Base-by-base conservation (phyloP, 2,113 vertebrate genomes). In the Pipa parva region DNA sequence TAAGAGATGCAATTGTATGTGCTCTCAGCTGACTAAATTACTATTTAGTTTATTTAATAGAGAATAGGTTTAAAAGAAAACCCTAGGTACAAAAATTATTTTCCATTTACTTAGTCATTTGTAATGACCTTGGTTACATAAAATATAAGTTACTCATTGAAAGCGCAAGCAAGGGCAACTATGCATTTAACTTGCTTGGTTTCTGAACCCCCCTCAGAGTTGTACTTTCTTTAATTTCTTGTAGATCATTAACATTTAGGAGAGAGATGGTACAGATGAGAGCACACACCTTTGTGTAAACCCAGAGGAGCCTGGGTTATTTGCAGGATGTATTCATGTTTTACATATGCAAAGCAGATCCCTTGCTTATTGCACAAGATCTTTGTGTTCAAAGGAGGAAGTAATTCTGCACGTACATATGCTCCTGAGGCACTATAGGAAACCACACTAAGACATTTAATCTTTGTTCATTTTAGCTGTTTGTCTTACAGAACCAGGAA, bases 191-290 rank as follows among this genome's bases (percentile, higher is more conserved):
- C 59, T 17, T 0, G 24, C 52, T 54, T 36, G 63, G 33, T 63
- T 69, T 61, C 73, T 54, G 72, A 27, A 26, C 63, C 74, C 68
- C 72, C 72, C 73, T 72, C 0, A 74, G 76, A 77, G 2, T 63
- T 26, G 22, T 58, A 59, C 52, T 72, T 74, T 76, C 72, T 76
- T 68, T 77, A 74, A 73, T 76, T 62, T 63, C 0, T 0, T 12
- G 59, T 25, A 28, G 74, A 69, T 80, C 75, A 75, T 71, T 59
- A 76, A 74, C 66, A 42, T 73, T 75, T 74, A 77, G 73, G 7
- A 31, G 46, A 25, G 6, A 29, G 31, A 22, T 13, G 21, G 58
- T 70, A 42, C 36, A 60, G 49, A 33, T 29, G 48, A 70, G 25
- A 52, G 33, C 22, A 45, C 26, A 29, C 29, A 24, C 12, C 17